A percentile compares a stretch with the other conserved stretches of the same genome.
Evolutionary conservation across 2,797 vertebrate species (phyloP).

Genomic region (Apogon talboti): DNA sequence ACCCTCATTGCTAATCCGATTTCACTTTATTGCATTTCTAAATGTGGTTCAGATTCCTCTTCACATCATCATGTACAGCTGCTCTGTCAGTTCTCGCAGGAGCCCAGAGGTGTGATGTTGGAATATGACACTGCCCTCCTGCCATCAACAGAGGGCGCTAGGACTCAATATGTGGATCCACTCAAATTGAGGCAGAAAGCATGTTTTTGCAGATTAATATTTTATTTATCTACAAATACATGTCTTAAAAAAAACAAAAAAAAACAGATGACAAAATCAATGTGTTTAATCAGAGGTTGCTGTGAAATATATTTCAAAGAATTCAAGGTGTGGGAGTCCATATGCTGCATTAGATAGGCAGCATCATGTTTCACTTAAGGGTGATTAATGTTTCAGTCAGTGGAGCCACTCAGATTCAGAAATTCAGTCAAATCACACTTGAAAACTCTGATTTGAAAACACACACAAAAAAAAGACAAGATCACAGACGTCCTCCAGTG

Average conservation of each 20-base stretch:
- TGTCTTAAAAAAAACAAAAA: constrained; percentile 2
- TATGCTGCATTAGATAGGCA: neutral
- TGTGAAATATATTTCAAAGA: neutral
- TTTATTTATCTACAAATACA: constrained; percentile 29
- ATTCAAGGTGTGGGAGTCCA: neutral
- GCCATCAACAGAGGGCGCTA: constrained; percentile 84
- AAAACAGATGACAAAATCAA: constrained; percentile 28
- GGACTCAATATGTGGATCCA: constrained; percentile 72
- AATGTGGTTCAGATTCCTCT: neutral
- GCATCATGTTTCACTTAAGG: constrained; percentile 9
- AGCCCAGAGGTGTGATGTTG: neutral
- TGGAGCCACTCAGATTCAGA: constrained; percentile 16
- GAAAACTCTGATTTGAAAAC: constrained; percentile 1
- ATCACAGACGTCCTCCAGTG: constrained; percentile 41
- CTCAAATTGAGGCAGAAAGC: constrained; percentile 13
- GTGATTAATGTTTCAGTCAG: constrained; percentile 18
- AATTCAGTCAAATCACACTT: constrained; percentile 28
- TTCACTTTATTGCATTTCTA: neutral
- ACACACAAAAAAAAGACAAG: constrained; percentile 9
- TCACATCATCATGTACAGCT: constrained; percentile 5
- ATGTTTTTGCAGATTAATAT: constrained; percentile 42
- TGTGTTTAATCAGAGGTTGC: constrained; percentile 3
- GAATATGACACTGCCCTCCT: constrained; percentile 20
- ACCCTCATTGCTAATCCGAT: neutral
- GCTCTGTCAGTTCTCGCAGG: neutral